A percentile compares a stretch with the other conserved stretches of the same genome.
These are phyloP conservation scores for Xenopus petersii DNA, from an alignment of 2,797 vertebrate genomes.

Conservation along the genomic window DNA sequence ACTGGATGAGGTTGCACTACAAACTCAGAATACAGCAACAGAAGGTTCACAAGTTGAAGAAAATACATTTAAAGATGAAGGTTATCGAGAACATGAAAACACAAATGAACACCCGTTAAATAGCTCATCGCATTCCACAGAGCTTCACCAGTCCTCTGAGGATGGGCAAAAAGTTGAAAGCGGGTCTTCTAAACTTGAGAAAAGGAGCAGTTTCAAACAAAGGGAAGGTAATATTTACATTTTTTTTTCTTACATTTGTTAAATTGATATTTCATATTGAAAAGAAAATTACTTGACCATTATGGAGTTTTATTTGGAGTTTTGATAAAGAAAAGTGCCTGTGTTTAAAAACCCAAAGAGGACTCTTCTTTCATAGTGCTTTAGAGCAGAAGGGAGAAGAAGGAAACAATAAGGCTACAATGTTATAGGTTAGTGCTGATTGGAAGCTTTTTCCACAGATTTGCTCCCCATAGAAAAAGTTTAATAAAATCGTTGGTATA, in stretches of 20 bases:
- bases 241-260: background rate
- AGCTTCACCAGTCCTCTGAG: slow-evolving; percentile 51
- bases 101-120: slow-evolving; percentile 62
- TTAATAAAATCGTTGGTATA: no score
- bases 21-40: background rate
- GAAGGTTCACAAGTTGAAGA: background rate
- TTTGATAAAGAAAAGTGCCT: no score
- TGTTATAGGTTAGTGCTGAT: no score
- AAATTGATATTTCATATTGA: no score
- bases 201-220: slow-evolving; percentile 60
- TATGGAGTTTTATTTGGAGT: no score
- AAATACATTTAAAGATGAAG: background rate
- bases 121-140: slow-evolving; percentile 61
- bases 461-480: no score
- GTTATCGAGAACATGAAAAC: slow-evolving; percentile 53
- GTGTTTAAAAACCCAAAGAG: no score
- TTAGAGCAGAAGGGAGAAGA: no score
- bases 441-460: no score
- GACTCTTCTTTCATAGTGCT: no score
- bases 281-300: no score
- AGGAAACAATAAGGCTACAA: no score
- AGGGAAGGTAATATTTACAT: slow-evolving; percentile 60
- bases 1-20: background rate
- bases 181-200: slow-evolving; percentile 58
- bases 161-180: slow-evolving; percentile 52